Conservation (phyloP, 2,888 invertebrate genomes). For the Oxycera nigricornis region DNA sequence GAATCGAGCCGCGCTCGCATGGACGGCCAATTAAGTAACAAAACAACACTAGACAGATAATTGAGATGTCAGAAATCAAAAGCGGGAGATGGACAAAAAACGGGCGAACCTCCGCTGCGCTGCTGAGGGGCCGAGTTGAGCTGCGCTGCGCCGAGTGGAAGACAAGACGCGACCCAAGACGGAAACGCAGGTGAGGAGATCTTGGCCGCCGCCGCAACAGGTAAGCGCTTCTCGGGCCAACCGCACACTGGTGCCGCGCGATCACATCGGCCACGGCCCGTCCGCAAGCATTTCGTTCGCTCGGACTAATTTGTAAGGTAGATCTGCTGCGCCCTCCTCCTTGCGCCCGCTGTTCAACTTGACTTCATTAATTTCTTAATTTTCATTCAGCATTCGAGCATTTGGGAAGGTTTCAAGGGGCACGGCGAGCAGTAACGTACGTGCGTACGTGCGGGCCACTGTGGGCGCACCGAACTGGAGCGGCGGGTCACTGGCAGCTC, state of each 20-base stretch:
- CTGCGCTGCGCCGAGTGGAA: no score
- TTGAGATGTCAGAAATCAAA: constrained; percentile 38
- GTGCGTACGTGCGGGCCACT: background rate
- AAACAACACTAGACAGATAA: constrained; percentile 39
- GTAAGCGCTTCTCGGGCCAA: constrained; percentile 32
- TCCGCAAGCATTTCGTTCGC: constrained; percentile 20
- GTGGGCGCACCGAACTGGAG: background rate
- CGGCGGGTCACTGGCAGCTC: background rate
- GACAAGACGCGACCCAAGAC: background rate
- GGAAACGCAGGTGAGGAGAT: background rate
- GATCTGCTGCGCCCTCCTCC: background rate
- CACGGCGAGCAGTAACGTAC: background rate
- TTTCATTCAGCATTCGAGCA: constrained; percentile 27
- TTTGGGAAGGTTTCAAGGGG: constrained; percentile 4
- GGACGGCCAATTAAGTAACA: constrained; percentile 39
- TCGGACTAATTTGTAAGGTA: constrained; percentile 33
- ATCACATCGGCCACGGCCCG: background rate
- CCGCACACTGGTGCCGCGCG: constrained; percentile 20
- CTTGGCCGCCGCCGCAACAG: background rate
- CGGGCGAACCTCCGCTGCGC: constrained; percentile 32
- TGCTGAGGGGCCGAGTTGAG: no score
- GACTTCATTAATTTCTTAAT: constrained; percentile 37
- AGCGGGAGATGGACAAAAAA: constrained; percentile 13
- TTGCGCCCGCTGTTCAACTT: constrained; percentile 1
- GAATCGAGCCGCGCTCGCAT: constrained; percentile 22